Percentiles rank a stretch among this genome's conserved stretches.
phyloP scores from a whole-genome alignment of 1,140 invertebrate genomes.

The Coptotermes formosanus region DNA sequence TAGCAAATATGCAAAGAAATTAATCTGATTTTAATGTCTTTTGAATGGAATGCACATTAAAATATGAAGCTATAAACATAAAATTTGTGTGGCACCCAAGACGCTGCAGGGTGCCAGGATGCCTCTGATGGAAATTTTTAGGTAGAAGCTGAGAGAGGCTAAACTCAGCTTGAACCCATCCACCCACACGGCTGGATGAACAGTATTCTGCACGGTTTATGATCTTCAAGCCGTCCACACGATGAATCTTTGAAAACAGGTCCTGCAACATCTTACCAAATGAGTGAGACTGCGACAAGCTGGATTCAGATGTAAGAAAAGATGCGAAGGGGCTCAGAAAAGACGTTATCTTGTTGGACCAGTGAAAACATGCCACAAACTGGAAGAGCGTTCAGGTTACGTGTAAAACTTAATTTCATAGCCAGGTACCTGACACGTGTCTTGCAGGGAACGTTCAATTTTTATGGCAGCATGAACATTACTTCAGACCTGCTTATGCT shows the following conservation, averaged over 20 bases:
- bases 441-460: background rate
- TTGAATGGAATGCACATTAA: no score
- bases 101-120: no score
- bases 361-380: slow-evolving; percentile 1
- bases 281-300: background rate
- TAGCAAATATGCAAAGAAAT: no score
- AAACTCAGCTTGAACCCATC: background rate
- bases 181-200: background rate
- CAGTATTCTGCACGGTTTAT: background rate
- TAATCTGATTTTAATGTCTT: no score
- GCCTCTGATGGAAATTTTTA: no score
- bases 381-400: background rate
- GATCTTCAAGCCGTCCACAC: background rate
- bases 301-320: no score
- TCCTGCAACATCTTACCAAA: background rate
- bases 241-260: background rate
- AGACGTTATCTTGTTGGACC: background rate
- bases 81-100: no score
- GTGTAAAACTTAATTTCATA: slow-evolving; percentile 12
- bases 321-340: background rate
- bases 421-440: background rate
- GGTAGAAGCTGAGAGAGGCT: no score
- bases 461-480: background rate
- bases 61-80: no score
- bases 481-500: background rate